Evolutionary conservation across 1,140 invertebrate species (phyloP), one percentile per base, ranked within the genome.

Genomic region (Phortica variegata): DNA sequence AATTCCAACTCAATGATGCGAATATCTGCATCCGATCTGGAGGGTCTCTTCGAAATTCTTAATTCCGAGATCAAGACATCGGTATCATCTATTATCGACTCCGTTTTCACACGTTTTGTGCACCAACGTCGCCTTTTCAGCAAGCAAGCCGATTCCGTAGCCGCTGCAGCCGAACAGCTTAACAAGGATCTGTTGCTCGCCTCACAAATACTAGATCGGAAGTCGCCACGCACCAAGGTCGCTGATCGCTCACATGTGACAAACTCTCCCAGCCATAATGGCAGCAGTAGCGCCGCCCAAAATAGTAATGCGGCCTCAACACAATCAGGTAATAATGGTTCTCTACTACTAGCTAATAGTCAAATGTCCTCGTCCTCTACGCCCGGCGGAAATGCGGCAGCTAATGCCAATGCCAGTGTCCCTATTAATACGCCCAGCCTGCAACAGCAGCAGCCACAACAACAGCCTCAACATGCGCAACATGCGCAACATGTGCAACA

Each of bases 41-140:
- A 95, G 77, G 87, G 88, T 39, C 79, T 95, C 34, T 90, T 91
- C 5, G 91, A 95, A 58, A 85, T 88, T 36, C 81, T 96, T 2
- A 96, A 96, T 78, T 86, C 85, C 29, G 93, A 96, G 80, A 89
- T 96, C 47, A 88, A 87, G 12, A 84, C 90, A 43, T 91, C 88
- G 4, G 73, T 94, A 34, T 84, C 87, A 4, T 88, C 86, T 48
- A 79, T 95, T n/a, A 91, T 96, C 49, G 93, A 96, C 76, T 89
- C 86, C 8, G 90, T 94, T 42, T 83, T 96, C 36, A 85, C 85
- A 12, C 84, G 90, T 53, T 93, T 91, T 66, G 83, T 91, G 32
- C 89, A 93, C 54, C 89, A 90, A 65, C 82, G 86, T 47, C 81
- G 86, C 54, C 84, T 86, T 54, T 79, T 87, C 46, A 85, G 84